phyloP scores from a whole-genome alignment of 2,888 invertebrate genomes.

The Drosophila siamana region DNA sequence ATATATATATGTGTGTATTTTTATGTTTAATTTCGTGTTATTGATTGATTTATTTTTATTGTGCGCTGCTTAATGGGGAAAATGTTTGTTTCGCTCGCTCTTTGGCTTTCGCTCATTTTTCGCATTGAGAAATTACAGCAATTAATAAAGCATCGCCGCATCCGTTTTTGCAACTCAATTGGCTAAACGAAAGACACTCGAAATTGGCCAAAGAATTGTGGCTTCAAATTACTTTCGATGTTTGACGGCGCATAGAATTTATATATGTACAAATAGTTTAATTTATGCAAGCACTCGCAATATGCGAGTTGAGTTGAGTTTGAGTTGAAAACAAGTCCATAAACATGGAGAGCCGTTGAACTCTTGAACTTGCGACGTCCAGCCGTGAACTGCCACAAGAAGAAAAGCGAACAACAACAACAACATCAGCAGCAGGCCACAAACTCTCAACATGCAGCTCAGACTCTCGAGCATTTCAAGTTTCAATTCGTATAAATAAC shows the following conservation, averaged over 20 bases:
- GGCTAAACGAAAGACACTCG: constrained; percentile 36
- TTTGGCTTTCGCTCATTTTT: constrained; percentile 4
- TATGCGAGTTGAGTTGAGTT: constrained; percentile 8
- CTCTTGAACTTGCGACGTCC: constrained; percentile 64
- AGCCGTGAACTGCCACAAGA: constrained; percentile 54
- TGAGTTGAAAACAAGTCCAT: constrained; percentile 42
- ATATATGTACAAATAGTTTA: no score
- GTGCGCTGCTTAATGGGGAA: constrained; percentile 68
- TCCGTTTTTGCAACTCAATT: constrained; percentile 52
- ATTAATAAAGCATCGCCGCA: constrained; percentile 62
- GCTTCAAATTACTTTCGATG: no score
- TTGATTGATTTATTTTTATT: constrained; percentile 83
- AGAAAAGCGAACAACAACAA: constrained; percentile 18
- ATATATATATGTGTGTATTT: constrained; percentile 14
- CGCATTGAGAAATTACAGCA: constrained; percentile 67
- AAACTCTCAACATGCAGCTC: constrained; percentile 27
- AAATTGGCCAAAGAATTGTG: not conserved
- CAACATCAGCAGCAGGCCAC: no score
- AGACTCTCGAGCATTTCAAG: constrained; percentile 53
- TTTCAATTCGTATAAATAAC: constrained; percentile 63
- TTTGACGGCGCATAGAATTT: no score
- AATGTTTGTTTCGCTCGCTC: constrained; percentile 50
- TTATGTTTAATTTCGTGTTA: constrained; percentile 77
- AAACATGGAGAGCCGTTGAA: constrained; percentile 69
- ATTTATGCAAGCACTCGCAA: not conserved